These are phyloP conservation scores for Tolmerus cingulatus DNA, from an alignment of 2,888 invertebrate species.

Conservation along the genomic window DNA sequence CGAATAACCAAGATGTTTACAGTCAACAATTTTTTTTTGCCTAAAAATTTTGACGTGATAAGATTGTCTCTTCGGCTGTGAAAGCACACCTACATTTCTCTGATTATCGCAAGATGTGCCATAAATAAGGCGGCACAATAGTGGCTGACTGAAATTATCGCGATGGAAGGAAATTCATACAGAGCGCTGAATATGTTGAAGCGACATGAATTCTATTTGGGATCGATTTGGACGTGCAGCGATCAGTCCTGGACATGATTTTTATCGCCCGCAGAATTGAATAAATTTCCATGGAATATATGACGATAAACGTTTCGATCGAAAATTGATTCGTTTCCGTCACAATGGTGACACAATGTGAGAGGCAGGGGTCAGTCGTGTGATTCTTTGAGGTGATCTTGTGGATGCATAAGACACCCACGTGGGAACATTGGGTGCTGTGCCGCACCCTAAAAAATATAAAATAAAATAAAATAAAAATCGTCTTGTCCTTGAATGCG, in stretches of 20 bases:
- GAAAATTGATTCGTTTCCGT: conserved; percentile 23
- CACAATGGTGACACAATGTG: conserved; percentile 11
- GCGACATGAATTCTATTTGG: not conserved
- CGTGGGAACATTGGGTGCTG: not conserved
- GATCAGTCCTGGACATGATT: conserved; percentile 41
- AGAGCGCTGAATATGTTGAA: not conserved
- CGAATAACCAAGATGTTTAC: not conserved
- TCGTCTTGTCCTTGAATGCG: not conserved
- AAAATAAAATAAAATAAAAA: not conserved
- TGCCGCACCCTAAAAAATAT: not conserved
- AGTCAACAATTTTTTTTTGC: not conserved
- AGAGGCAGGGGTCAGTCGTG: not conserved
- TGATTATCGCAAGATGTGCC: not conserved
- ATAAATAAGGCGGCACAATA: not conserved
- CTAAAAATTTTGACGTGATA: not conserved
- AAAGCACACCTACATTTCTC: not conserved
- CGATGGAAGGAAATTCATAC: not conserved
- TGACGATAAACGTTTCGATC: conserved; percentile 23
- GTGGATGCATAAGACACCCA: not conserved
- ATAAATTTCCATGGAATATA: conserved; percentile 27
- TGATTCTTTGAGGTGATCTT: not conserved
- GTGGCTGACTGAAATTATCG: not conserved
- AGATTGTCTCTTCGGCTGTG: not conserved
- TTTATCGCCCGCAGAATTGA: conserved; percentile 44
- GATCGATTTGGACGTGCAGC: not conserved